Evolutionary conservation across 2,797 vertebrate species (phyloP).

Genomic region (Myoxocephalus aenaeus): DNA sequence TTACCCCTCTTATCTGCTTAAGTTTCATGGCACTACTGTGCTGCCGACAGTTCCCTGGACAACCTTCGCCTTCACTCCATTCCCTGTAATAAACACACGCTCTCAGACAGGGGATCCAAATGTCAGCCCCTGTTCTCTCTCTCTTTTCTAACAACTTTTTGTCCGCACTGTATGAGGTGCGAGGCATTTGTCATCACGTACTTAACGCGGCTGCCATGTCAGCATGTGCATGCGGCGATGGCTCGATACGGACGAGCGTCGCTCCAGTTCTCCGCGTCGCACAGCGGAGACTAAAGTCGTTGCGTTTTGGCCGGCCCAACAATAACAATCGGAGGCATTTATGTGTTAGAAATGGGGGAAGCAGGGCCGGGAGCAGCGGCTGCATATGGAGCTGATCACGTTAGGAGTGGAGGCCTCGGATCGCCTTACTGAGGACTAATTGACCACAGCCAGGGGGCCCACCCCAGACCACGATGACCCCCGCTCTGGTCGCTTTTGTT

Average conservation of each 20-base stretch:
- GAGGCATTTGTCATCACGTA: slow-evolving; percentile 78
- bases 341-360: slow-evolving; percentile 68
- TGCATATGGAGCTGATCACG: slow-evolving; percentile 82
- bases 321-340: slow-evolving; percentile 81
- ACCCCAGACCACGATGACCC: slow-evolving; percentile 63
- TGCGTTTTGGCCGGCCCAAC: slow-evolving; percentile 70
- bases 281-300: slow-evolving; percentile 56
- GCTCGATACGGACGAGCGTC: slow-evolving; percentile 62
- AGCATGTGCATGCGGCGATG: slow-evolving; percentile 31
- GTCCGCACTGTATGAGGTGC: slow-evolving; percentile 62
- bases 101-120: slow-evolving; percentile 52
- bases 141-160: slow-evolving; percentile 8
- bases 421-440: slow-evolving; percentile 83
- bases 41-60: slow-evolving; percentile 68
- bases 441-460: slow-evolving; percentile 62
- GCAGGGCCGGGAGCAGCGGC: slow-evolving; percentile 45
- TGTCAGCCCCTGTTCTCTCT: slow-evolving; percentile 32
- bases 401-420: slow-evolving; percentile 60
- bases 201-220: slow-evolving; percentile 57
- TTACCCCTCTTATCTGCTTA: slow-evolving; percentile 63
- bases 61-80: slow-evolving; percentile 41
- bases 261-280: slow-evolving; percentile 64
- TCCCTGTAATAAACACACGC: slow-evolving; percentile 59
- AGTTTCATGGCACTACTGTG: slow-evolving; percentile 54
- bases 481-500: slow-evolving; percentile 28